Conservation (phyloP, 2,888 invertebrate genomes). For the Spatulosminthurus flaviceps region DNA sequence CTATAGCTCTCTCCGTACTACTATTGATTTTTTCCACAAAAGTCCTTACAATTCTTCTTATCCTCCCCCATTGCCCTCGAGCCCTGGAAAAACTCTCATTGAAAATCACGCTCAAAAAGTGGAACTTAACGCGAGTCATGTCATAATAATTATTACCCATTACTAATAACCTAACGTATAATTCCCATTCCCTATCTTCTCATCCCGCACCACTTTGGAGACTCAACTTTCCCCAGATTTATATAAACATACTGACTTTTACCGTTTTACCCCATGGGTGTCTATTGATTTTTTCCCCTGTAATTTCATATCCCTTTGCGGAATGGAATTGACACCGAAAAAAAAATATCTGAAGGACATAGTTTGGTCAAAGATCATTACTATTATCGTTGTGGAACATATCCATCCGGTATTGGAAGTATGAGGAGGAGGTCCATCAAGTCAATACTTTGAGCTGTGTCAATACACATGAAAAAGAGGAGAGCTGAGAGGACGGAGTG, state of each 20-base stretch:
- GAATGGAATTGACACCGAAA: conserved; percentile 11
- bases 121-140: neutral
- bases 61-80: neutral
- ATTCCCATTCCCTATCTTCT: neutral
- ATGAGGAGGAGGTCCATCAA: neutral
- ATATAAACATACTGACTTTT: too few relatives aligned
- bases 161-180: too few relatives aligned
- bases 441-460: neutral
- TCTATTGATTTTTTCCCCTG: neutral
- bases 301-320: neutral
- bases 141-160: too few relatives aligned
- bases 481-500: neutral
- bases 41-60: conserved; percentile 46
- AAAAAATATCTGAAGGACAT: neutral
- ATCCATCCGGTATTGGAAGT: neutral
- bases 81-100: neutral
- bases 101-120: neutral
- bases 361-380: conserved; percentile 24
- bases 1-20: too few relatives aligned
- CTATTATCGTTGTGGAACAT: conserved; percentile 26
- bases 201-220: too few relatives aligned
- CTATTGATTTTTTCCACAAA: conserved; percentile 9
- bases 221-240: too few relatives aligned
- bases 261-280: too few relatives aligned
- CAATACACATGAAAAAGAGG: neutral